These are phyloP conservation scores for Bedellia somnulentella DNA, from an alignment of 2,888 invertebrate species.

Conservation along the genomic window DNA sequence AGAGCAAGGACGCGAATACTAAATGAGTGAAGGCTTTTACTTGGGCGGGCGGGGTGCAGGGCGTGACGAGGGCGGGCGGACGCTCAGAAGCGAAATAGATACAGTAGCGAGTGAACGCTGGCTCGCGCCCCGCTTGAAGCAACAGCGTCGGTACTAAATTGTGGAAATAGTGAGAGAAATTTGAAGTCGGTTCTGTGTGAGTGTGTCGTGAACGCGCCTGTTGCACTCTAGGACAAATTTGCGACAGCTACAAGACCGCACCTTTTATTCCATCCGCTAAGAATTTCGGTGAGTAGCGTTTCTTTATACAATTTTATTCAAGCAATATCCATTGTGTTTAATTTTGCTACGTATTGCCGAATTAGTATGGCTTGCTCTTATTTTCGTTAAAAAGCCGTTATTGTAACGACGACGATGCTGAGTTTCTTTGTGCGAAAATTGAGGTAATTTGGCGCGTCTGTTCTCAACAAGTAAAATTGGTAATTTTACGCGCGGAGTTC, in stretches of 20 bases:
- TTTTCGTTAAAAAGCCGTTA: too few species aligned
- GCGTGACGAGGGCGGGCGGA: slow-evolving; percentile 15
- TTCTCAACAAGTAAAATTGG: too few species aligned
- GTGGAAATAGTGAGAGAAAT: slow-evolving; percentile 26
- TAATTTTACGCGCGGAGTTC: too few species aligned
- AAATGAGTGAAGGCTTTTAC: slow-evolving; percentile 42
- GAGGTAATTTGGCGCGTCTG: too few species aligned
- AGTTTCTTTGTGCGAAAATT: too few species aligned
- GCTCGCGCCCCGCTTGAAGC: slow-evolving; percentile 16
- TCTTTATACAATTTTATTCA: slow-evolving; percentile 1
- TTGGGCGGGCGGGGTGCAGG: slow-evolving; percentile 17
- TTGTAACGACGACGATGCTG: too few species aligned
- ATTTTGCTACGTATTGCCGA: too few species aligned
- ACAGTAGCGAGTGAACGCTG: slow-evolving; percentile 48
- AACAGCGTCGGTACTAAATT: slow-evolving; percentile 13
- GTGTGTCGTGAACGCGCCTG: slow-evolving; percentile 19
- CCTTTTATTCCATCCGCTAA: slow-evolving; percentile 22
- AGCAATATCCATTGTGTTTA: neutral
- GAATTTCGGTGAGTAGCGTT: slow-evolving; percentile 27
- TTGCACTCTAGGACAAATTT: slow-evolving; percentile 21
- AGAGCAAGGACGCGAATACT: slow-evolving; percentile 57
- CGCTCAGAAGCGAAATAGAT: slow-evolving; percentile 38
- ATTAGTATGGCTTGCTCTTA: too few species aligned
- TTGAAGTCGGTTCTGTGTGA: slow-evolving; percentile 25
- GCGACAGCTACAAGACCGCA: slow-evolving; percentile 16